Evolutionary conservation across 2,113 vertebrate species (phyloP).

Genomic region (Oncorhynchus tshawytscha): DNA sequence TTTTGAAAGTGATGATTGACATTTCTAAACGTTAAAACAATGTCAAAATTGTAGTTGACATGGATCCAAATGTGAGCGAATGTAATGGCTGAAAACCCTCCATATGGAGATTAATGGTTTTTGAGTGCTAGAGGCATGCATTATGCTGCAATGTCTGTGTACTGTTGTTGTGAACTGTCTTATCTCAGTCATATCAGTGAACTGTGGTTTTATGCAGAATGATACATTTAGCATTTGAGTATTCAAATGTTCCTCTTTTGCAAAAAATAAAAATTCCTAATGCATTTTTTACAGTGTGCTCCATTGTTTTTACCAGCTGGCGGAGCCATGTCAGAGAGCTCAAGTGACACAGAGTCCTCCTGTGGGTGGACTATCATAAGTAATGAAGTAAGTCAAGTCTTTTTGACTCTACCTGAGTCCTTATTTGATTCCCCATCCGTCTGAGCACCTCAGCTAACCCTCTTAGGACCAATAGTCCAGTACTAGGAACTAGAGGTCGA

Average conservation of each 20-base stretch:
- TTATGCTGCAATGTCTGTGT: background rate
- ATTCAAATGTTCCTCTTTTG: background rate
- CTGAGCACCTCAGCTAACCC: background rate
- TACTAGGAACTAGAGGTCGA: no score
- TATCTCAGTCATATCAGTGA: background rate
- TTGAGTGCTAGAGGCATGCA: no score
- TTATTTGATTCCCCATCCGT: background rate
- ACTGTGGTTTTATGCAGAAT: background rate
- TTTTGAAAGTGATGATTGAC: no score
- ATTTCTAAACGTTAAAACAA: no score
- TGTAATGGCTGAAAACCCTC: no score
- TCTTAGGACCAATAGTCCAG: background rate
- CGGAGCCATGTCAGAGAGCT: constrained; percentile 88
- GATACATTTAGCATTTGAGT: background rate
- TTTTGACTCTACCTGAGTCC: background rate
- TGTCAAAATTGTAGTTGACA: no score
- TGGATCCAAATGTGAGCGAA: no score
- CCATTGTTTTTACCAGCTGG: constrained; percentile 21
- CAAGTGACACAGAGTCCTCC: constrained; percentile 94
- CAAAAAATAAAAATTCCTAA: background rate
- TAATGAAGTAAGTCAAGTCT: constrained; percentile 82
- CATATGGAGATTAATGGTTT: no score
- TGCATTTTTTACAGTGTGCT: constrained; percentile 10
- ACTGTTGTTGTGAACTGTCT: background rate
- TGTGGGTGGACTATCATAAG: constrained; percentile 96